Conservation (phyloP, 2,113 vertebrate genomes). For the Cinclus mexicanus region DNA sequence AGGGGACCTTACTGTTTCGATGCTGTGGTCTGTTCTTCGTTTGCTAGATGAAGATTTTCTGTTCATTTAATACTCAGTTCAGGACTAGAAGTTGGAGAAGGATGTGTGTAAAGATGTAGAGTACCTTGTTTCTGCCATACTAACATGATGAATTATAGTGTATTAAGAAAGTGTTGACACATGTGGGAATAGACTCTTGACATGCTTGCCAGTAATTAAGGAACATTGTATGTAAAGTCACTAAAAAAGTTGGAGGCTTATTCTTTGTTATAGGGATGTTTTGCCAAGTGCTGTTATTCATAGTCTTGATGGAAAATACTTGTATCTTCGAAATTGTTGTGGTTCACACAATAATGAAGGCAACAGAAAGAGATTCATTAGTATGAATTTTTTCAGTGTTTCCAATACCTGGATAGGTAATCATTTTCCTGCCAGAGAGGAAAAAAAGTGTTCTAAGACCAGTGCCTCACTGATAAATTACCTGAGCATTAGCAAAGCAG, state of each 20-base stretch:
- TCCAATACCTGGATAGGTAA: constrained; percentile 41
- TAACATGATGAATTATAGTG: constrained; percentile 76
- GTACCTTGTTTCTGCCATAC: constrained; percentile 77
- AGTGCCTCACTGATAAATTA: constrained; percentile 42
- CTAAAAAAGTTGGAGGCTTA: constrained; percentile 68
- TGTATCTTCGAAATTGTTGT: constrained; percentile 75
- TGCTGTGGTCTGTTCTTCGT: constrained; percentile 71
- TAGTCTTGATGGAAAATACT: constrained; percentile 78
- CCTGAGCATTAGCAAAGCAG: neutral
- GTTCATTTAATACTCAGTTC: constrained; percentile 61
- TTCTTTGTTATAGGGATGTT: constrained; percentile 64
- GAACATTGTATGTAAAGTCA: constrained; percentile 77
- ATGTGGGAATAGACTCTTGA: constrained; percentile 73
- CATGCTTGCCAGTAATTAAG: constrained; percentile 79
- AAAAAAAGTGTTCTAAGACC: neutral
- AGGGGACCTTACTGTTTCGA: constrained; percentile 62
- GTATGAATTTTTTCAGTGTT: constrained; percentile 38
- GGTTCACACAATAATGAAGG: constrained; percentile 64
- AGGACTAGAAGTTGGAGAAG: constrained; percentile 70
- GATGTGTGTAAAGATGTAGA: constrained; percentile 57
- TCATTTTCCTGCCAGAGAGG: neutral
- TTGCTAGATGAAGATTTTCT: constrained; percentile 62
- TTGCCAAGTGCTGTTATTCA: constrained; percentile 77
- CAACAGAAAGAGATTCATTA: constrained; percentile 52
- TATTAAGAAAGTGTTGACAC: constrained; percentile 81